Evolutionary conservation across 2,888 invertebrate species (phyloP).

Genomic region (Chrysopilus asiliformis): DNA sequence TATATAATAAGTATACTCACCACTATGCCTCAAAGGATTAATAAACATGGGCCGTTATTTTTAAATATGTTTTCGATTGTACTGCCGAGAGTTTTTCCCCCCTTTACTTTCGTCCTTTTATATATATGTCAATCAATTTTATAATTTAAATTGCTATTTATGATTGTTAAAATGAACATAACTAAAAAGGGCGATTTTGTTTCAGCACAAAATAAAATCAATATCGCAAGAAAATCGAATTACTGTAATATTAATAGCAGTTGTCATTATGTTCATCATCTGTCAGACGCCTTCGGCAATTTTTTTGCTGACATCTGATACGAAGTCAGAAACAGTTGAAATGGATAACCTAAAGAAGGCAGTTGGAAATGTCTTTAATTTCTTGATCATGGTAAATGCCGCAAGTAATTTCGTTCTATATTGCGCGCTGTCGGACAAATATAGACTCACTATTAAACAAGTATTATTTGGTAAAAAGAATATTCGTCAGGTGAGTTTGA

Average conservation of each 20-base stretch:
- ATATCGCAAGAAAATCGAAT: constrained; percentile 55
- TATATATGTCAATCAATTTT: too few relatives aligned
- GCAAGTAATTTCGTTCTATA: constrained; percentile 66
- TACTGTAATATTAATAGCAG: constrained; percentile 60
- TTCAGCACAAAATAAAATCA: constrained; percentile 33
- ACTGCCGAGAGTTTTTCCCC: too few relatives aligned
- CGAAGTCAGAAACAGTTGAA: constrained; percentile 15
- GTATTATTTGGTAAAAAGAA: constrained; percentile 28
- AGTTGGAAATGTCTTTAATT: constrained; percentile 59
- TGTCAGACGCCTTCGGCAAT: constrained; percentile 61
- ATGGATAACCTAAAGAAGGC: constrained; percentile 24
- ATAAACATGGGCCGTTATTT: too few relatives aligned
- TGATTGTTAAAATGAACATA: too few relatives aligned
- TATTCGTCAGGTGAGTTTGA: constrained; percentile 10
- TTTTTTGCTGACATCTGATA: constrained; percentile 33
- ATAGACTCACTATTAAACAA: constrained; percentile 44
- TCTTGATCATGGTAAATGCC: constrained; percentile 56
- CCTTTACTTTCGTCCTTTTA: too few relatives aligned
- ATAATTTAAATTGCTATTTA: too few relatives aligned
- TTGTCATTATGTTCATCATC: constrained; percentile 59
- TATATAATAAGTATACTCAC: too few relatives aligned
- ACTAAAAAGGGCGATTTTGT: too few relatives aligned
- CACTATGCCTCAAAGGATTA: too few relatives aligned
- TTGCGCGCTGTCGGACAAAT: constrained; percentile 61
- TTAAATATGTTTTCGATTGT: too few relatives aligned